A percentile compares a stretch with the other conserved stretches of the same genome.
Conservation (phyloP, 1,140 invertebrate genomes). For the Dendrolimus kikuchii region DNA sequence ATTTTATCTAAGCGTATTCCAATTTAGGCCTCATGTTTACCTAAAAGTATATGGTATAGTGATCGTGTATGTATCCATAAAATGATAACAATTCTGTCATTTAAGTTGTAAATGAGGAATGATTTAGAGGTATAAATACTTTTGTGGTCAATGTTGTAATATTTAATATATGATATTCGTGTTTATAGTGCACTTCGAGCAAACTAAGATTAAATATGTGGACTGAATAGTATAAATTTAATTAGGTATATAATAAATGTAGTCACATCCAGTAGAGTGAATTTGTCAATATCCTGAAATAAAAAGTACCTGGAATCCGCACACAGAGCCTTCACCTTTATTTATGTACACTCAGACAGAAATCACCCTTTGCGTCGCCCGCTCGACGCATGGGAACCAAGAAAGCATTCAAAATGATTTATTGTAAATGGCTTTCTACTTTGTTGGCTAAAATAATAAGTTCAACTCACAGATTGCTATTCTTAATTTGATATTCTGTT, state of each 20-base stretch:
- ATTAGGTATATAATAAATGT: background rate
- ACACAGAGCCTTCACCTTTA: conserved; percentile 62
- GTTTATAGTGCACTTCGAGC: too few relatives aligned
- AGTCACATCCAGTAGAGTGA: conserved; percentile 33
- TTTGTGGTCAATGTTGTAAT: too few relatives aligned
- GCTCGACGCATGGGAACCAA: conserved; percentile 63
- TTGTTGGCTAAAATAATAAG: conserved; percentile 72
- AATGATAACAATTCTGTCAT: too few relatives aligned
- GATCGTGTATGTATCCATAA: too few relatives aligned
- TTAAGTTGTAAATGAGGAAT: too few relatives aligned
- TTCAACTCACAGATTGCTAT: conserved; percentile 51
- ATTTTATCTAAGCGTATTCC: too few relatives aligned
- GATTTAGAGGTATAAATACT: too few relatives aligned
- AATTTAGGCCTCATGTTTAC: too few relatives aligned
- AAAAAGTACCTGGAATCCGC: conserved; percentile 58
- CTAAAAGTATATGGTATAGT: too few relatives aligned
- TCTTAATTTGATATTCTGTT: conserved; percentile 69
- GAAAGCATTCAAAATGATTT: conserved; percentile 70
- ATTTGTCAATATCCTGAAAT: conserved; percentile 35
- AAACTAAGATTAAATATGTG: too few relatives aligned
- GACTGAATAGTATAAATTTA: too few relatives aligned
- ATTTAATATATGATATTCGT: too few relatives aligned
- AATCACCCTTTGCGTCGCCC: conserved; percentile 69
- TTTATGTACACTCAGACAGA: conserved; percentile 68
- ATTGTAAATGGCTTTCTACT: conserved; percentile 72